phyloP scores from a whole-genome alignment of 2,113 vertebrate species.

The Oceanites oceanicus region DNA sequence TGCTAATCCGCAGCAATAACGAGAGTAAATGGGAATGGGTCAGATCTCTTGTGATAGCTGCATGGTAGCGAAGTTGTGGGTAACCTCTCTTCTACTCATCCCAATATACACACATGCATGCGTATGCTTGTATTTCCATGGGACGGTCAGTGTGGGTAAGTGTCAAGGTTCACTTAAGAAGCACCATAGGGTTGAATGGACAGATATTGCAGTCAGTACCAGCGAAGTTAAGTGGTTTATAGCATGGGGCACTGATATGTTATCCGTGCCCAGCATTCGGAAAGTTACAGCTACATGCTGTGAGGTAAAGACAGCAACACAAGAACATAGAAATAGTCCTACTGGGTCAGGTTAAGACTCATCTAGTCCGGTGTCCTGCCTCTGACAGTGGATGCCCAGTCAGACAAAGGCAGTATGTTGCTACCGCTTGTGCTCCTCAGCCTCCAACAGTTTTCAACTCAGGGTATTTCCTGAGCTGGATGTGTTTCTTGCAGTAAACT shows the following conservation, averaged over 20 bases:
- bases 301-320: neutral
- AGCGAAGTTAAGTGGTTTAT: neutral
- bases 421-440: neutral
- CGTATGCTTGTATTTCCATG: neutral
- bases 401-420: neutral
- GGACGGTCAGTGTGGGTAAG: fast-evolving
- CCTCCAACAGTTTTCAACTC: neutral
- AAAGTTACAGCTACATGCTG: neutral
- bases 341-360: neutral
- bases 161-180: neutral
- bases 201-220: neutral
- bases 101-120: fast-evolving
- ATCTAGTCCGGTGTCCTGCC: neutral
- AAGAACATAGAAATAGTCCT: neutral
- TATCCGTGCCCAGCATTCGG: neutral
- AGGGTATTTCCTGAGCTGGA: neutral
- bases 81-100: neutral
- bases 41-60: neutral
- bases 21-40: neutral
- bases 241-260: neutral
- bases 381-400: neutral
- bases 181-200: neutral
- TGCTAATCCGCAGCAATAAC: neutral
- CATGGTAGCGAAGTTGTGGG: neutral
- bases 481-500: neutral